Evolutionary conservation across 2,888 invertebrate genomes (phyloP).

Genomic region (Cistogaster globosa): DNA sequence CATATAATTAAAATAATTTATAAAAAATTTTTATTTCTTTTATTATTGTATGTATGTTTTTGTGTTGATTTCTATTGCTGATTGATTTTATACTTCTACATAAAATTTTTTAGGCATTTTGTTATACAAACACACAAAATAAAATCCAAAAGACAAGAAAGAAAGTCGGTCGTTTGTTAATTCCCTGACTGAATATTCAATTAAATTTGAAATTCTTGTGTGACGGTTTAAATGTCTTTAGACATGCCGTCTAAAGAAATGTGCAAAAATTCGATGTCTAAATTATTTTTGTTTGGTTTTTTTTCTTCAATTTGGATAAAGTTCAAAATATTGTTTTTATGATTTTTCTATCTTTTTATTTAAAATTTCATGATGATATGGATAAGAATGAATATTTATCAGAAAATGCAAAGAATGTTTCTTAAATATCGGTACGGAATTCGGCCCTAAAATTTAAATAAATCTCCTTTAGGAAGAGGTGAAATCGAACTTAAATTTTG

Average conservation of each 20-base stretch:
- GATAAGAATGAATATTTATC: too few species aligned
- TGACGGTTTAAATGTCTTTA: background rate
- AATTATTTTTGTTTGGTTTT: background rate
- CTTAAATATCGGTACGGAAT: too few species aligned
- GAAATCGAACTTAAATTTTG: too few species aligned
- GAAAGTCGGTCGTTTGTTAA: slow-evolving; percentile 32
- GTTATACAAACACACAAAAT: background rate
- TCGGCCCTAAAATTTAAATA: too few species aligned
- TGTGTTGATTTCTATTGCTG: background rate
- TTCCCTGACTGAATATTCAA: slow-evolving; percentile 35
- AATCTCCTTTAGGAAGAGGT: too few species aligned
- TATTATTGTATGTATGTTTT: background rate
- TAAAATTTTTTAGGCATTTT: background rate
- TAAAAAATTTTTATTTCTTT: background rate
- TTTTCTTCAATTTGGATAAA: background rate
- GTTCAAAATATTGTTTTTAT: background rate
- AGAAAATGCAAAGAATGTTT: too few species aligned
- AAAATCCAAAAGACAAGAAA: background rate
- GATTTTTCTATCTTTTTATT: too few species aligned
- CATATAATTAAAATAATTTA: background rate
- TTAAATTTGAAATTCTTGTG: slow-evolving; percentile 4
- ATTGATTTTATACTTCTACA: background rate
- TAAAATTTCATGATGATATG: too few species aligned
- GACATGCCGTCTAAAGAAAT: background rate
- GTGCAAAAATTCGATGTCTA: background rate